phyloP scores from a whole-genome alignment of 2,113 vertebrate genomes.

The Lepisosteus osseus region DNA sequence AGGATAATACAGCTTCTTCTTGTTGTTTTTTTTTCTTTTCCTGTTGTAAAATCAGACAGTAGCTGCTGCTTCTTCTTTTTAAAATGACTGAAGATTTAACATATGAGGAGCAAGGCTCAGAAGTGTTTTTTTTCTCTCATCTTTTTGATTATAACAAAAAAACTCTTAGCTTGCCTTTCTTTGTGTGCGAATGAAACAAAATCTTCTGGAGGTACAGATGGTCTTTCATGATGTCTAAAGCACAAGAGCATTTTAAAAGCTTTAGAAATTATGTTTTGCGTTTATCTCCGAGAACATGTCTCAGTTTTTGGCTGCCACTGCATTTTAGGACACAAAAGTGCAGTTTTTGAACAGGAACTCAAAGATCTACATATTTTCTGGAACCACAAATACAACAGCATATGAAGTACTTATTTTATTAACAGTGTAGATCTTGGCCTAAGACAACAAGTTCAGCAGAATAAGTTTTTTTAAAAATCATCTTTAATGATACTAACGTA shows the following conservation, averaged over 20 bases:
- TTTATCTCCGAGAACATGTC: background rate
- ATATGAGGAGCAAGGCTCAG: constrained; percentile 2
- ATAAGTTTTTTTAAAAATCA: background rate
- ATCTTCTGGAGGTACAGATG: constrained; percentile 5
- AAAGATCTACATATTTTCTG: background rate
- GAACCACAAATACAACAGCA: background rate
- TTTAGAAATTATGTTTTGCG: background rate
- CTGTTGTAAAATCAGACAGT: background rate
- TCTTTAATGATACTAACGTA: constrained; percentile 13
- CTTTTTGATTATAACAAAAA: constrained; percentile 11
- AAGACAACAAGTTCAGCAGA: background rate
- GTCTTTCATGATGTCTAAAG: constrained; percentile 3
- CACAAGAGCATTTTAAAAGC: background rate
- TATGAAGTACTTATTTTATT: no score
- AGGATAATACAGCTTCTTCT: background rate
- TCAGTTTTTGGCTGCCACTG: background rate
- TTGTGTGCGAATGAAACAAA: background rate
- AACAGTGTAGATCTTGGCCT: background rate
- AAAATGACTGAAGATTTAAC: background rate
- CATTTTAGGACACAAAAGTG: background rate
- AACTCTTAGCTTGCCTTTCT: background rate
- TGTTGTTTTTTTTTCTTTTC: background rate
- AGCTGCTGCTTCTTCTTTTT: background rate
- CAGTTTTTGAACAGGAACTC: background rate
- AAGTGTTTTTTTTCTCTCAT: background rate